Evolutionary conservation across 2,888 invertebrate genomes (phyloP), one percentile per base, ranked within the genome.

Genomic region (Hypomecis punctinalis): DNA sequence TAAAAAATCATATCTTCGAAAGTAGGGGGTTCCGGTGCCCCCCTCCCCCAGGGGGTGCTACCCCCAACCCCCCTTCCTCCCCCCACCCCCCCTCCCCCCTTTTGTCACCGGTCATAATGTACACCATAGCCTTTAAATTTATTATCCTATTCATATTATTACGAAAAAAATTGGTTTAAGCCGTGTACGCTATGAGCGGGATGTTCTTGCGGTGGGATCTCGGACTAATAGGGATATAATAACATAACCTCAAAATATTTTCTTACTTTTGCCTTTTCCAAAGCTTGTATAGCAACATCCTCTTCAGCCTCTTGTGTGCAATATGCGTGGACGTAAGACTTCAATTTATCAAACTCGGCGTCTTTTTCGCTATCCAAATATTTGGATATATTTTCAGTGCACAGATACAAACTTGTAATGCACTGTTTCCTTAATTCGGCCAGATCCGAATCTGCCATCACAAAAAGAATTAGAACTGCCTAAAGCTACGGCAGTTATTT

Each of bases 351-450:
- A 62, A 88, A 84, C 69, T 89, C 84, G 0, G 75, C 78, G 49
- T 86, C 84, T 67, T 86, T 89, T 40, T 89, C 89, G 6, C 78
- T 75, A 55, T 89, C 86, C 63, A 91, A 75, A 77, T 91, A 91
- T 73, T 88, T 90, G 1, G 83, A 81, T 35, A 90, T 80, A 57
- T 91, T 91, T 47, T 90, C 88, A 0, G 89, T 81, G 73, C 90
- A 89, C 59, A 85, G 72, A 71, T 87, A 88, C 7, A 91, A 76
- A 70, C 87, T 89, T 1, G 83, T 84, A 13, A 92, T 82, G 69
- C 91, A 92, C 67, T 88, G 84, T 76, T 89, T 87, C 53, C 90
- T 77, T 62, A 91, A 61, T 36, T 88, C 84, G 7, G 82, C 82
- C 67, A 92, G 72, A 59, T 91, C 88, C n/a, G 78, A 74, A 5